Base-by-base conservation (phyloP, 2,888 invertebrate species). In the Julus scandinavius region DNA sequence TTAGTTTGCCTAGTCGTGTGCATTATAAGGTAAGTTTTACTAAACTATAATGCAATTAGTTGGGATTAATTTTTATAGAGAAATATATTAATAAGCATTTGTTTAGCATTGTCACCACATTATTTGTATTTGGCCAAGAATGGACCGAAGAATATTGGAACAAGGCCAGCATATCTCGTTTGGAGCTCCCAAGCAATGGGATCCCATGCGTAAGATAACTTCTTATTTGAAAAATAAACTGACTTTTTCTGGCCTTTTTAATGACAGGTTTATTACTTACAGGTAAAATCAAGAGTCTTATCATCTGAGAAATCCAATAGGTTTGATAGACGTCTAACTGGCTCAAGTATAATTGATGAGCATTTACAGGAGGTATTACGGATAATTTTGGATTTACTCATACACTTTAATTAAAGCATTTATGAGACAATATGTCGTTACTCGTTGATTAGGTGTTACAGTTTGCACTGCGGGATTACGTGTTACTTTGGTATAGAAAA, bases 281-380 rank as follows among this genome's bases (percentile, higher is more conserved):
- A 80, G 80, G 80, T 80, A 7, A 80, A 80, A 80, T 45, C 45
- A 87, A 54, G n/a, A 9, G 38, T 85, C 38, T 85, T 41, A 20
- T 86, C 86, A 63, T 7, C 72, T 86, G 88, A 86, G 72, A 86
- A 86, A 58, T 72, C 80, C 54, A 87, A 50, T 80, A 20, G 80
- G 86, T 63, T 90, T 87, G 93, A 93, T 90, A 92, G 92, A 89
- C 92, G 97, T 91, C 95, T 97, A 90, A 97, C 97, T 41, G 97
- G 97, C 45, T 96, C 97, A 91, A 96, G 95, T 91, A 94, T 96
- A 54, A 97, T 97, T 89, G 97, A 97, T 93, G 95, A 96, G 91
- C 96, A 96, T 90, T 93, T 97, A 87, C 96, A 96, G 93, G 94
- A 97, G 93, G 96, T 97, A 91, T 94, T 90, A 29, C 29, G 54